Conservation (phyloP, 2,797 vertebrate species). For the Gambusia yucatana region DNA sequence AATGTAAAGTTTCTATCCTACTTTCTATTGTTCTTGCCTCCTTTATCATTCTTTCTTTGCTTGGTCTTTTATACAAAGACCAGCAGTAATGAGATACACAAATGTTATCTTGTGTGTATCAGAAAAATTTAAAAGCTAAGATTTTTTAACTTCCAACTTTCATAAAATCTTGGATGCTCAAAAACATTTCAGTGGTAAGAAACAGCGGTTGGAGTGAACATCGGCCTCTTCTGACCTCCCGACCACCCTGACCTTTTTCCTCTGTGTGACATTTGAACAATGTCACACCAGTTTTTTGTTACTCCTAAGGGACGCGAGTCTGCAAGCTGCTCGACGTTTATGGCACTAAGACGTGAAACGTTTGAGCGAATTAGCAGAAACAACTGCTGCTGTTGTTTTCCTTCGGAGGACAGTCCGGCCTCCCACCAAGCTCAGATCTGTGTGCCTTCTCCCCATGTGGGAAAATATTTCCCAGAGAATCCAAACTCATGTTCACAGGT, state of each 20-base stretch:
- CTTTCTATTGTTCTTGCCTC: background rate
- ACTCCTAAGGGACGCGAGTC: conserved; percentile 10
- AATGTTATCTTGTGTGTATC: background rate
- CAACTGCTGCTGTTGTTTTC: conserved; percentile 6
- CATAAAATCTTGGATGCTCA: background rate
- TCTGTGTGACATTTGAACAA: conserved; percentile 23
- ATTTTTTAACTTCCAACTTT: background rate
- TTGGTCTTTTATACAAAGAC: background rate
- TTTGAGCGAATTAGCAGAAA: conserved; percentile 12
- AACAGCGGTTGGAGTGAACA: conserved; percentile 5
- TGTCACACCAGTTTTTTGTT: conserved; percentile 17
- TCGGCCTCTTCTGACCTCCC: conserved; percentile 8
- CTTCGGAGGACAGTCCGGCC: conserved; percentile 1
- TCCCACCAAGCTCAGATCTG: background rate
- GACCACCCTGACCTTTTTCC: conserved; percentile 14
- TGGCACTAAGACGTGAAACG: conserved; percentile 15
- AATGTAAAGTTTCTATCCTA: background rate
- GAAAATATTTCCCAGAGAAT: conserved; percentile 21
- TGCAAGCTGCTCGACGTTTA: conserved; percentile 12
- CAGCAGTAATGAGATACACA: background rate
- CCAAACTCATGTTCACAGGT: background rate
- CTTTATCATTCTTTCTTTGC: background rate
- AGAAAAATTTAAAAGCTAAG: background rate
- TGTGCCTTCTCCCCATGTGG: conserved; percentile 9
- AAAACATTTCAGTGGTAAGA: background rate